Evolutionary conservation across 2,888 invertebrate genomes (phyloP).

Genomic region (Cephonodes hylas): DNA sequence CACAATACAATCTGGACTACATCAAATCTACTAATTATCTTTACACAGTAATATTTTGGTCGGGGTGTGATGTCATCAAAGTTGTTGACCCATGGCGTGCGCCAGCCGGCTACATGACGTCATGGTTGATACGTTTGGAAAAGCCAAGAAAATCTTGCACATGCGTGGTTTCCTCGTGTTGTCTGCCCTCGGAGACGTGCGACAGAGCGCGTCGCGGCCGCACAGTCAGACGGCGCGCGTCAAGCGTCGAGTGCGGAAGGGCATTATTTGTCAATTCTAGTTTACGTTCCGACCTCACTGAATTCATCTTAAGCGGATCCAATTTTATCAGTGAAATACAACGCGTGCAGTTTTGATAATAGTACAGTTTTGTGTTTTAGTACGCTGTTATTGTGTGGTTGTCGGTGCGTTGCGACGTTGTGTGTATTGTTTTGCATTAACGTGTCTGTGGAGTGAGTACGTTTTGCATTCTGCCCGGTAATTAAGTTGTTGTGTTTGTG

Average conservation of each 20-base stretch:
- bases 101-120: slow-evolving; percentile 31
- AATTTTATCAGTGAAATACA: slow-evolving; percentile 17
- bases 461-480: slow-evolving; percentile 50
- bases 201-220: slow-evolving; percentile 39
- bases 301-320: background rate
- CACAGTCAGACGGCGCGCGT: slow-evolving; percentile 59
- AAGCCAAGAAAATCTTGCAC: slow-evolving; percentile 65
- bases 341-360: background rate
- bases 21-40: background rate
- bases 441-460: slow-evolving; percentile 33
- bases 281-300: slow-evolving; percentile 23
- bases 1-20: background rate
- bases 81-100: background rate
- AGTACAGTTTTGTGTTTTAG: slow-evolving; percentile 10
- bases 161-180: slow-evolving; percentile 68
- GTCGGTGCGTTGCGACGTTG: background rate
- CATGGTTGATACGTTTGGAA: slow-evolving; percentile 45
- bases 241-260: slow-evolving; percentile 61
- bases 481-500: slow-evolving; percentile 36
- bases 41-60: background rate
- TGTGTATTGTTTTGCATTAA: slow-evolving; percentile 4
- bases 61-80: background rate
- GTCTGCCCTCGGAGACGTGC: slow-evolving; percentile 42
- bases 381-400: background rate
- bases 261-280: slow-evolving; percentile 36